Percentiles rank a stretch among this genome's conserved stretches.
Conservation (phyloP, 2,888 invertebrate species). For the Plebejus anna region DNA sequence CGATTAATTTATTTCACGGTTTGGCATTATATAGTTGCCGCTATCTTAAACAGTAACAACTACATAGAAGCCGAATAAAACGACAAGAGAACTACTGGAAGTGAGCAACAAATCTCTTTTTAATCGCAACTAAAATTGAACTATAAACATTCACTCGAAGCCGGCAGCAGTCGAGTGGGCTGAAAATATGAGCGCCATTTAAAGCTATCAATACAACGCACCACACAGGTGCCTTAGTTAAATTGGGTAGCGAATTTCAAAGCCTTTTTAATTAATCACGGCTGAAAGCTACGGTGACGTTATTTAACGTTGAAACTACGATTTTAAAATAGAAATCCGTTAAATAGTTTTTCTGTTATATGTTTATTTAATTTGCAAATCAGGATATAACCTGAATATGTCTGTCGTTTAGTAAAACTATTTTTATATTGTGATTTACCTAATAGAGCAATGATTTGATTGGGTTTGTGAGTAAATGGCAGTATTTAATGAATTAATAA, state of each 20-base stretch:
- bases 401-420: no score
- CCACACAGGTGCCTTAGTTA: conserved; percentile 12
- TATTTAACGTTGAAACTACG: not conserved
- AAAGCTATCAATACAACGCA: conserved; percentile 25
- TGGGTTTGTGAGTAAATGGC: no score
- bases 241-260: conserved; percentile 12
- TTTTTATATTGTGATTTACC: no score
- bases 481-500: no score
- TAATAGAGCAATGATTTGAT: no score
- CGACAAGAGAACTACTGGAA: not conserved
- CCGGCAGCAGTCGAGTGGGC: conserved; percentile 2
- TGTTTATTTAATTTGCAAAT: not conserved
- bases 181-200: conserved; percentile 26
- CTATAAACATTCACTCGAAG: conserved; percentile 21
- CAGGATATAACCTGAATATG: not conserved
- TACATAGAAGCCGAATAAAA: not conserved
- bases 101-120: conserved; percentile 8
- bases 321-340: not conserved
- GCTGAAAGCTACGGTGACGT: conserved; percentile 16
- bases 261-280: conserved; percentile 17
- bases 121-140: conserved; percentile 21
- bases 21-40: no score
- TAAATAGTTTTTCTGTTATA: not conserved
- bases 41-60: not conserved
- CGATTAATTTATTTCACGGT: no score